Percentiles rank a stretch among this genome's conserved stretches.
Evolutionary conservation across 2,113 vertebrate species (phyloP).

Genomic region (Zosterops pallidus): DNA sequence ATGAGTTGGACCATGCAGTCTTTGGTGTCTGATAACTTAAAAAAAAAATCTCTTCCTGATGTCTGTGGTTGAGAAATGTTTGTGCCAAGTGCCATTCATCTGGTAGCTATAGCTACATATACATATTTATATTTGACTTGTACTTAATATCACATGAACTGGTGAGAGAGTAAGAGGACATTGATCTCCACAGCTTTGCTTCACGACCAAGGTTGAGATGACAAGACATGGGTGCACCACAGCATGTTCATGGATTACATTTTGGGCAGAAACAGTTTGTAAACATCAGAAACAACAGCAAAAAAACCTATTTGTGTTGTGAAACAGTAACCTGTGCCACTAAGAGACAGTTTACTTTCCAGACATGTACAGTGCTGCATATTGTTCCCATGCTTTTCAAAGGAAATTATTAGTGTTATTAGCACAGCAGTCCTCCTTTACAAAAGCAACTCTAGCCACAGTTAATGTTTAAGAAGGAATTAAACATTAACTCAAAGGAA

Average conservation of each 20-base stretch:
- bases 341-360: slow-evolving; percentile 21
- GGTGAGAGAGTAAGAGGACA: slow-evolving; percentile 8
- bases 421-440: slow-evolving; percentile 34
- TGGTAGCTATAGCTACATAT: slow-evolving; percentile 43
- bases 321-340: background rate
- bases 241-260: background rate
- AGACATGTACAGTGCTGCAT: background rate
- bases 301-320: background rate
- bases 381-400: slow-evolving; percentile 36
- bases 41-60: background rate
- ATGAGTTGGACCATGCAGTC: background rate
- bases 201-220: background rate
- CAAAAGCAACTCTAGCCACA: slow-evolving; percentile 24
- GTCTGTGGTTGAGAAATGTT: slow-evolving; percentile 10
- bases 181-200: background rate
- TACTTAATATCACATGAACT: background rate
- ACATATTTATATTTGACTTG: slow-evolving; percentile 46
- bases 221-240: background rate
- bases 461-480: slow-evolving; percentile 64
- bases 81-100: background rate
- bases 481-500: slow-evolving; percentile 67
- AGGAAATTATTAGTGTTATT: slow-evolving; percentile 36
- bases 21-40: background rate
- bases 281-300: slow-evolving; percentile 6
- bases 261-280: background rate